These are phyloP conservation scores for Drosophila nigricruria DNA, from an alignment of 2,888 invertebrate genomes.

Conservation along the genomic window DNA sequence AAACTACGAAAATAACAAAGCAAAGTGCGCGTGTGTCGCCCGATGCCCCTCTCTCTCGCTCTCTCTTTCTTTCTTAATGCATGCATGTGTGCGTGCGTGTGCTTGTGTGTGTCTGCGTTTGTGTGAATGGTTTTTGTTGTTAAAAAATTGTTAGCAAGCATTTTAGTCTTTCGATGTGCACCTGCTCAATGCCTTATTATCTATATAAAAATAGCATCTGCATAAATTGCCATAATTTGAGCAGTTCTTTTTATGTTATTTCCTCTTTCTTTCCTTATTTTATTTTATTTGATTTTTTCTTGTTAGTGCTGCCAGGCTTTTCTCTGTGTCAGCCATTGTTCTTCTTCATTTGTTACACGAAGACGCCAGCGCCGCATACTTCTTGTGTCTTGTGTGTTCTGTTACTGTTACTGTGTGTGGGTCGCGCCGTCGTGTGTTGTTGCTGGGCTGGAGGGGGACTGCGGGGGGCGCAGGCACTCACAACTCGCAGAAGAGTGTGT, in stretches of 20 bases:
- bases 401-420: conserved; percentile 34
- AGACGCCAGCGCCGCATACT: conserved; percentile 73
- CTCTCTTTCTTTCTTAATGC: fast-evolving
- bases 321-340: conserved; percentile 73
- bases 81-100: conserved; percentile 23
- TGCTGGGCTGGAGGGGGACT: background rate
- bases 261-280: background rate
- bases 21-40: conserved; percentile 44
- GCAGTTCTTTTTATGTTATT: conserved; percentile 19
- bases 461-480: conserved; percentile 30
- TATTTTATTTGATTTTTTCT: background rate
- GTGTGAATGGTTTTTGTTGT: conserved; percentile 60
- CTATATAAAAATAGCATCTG: conserved; percentile 12
- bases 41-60: conserved; percentile 10
- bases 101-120: conserved; percentile 33
- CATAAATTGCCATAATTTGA: conserved; percentile 5
- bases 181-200: conserved; percentile 17
- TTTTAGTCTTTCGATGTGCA: conserved; percentile 26
- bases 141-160: conserved; percentile 40
- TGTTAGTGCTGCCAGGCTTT: conserved; percentile 37
- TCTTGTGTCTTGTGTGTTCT: conserved; percentile 32
- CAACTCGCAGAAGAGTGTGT: conserved; percentile 41
- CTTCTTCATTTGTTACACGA: conserved; percentile 70
- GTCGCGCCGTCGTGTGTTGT: conserved; percentile 27
- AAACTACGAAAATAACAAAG: conserved; percentile 46